Conservation (phyloP, 2,113 vertebrate genomes). For the Psammodynastes pulverulentus region DNA sequence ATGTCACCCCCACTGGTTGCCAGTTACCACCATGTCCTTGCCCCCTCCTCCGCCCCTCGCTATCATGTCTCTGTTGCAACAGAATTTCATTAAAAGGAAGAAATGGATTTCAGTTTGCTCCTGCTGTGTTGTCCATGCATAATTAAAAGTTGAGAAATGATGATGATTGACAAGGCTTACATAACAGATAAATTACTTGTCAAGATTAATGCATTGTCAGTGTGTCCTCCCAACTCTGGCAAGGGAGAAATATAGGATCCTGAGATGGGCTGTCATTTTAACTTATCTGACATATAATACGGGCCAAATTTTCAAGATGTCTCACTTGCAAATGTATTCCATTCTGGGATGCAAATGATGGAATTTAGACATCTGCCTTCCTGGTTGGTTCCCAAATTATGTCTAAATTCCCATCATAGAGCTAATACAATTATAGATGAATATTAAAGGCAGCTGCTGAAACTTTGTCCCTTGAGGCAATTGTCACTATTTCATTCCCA, state of each 20-base stretch:
- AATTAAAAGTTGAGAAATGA: constrained; percentile 18
- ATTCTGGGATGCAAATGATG: constrained; percentile 9
- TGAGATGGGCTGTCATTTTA: constrained; percentile 5
- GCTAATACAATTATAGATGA: constrained; percentile 14
- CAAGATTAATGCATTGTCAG: constrained; percentile 7
- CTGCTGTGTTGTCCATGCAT: background rate
- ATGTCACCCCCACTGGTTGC: background rate
- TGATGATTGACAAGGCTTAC: constrained; percentile 16
- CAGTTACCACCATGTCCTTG: background rate
- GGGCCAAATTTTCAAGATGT: constrained; percentile 21
- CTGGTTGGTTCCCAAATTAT: constrained; percentile 30
- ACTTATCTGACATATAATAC: background rate
- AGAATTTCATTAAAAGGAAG: constrained; percentile 13
- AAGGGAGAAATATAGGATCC: constrained; percentile 12
- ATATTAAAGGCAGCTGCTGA: constrained; percentile 12
- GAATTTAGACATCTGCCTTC: constrained; percentile 20
- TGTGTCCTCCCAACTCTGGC: background rate
- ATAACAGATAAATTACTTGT: constrained; percentile 31
- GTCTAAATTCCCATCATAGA: constrained; percentile 9
- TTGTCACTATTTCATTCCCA: background rate
- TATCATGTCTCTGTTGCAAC: background rate
- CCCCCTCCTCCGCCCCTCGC: background rate
- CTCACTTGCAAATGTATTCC: background rate
- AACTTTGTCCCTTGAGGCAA: background rate
- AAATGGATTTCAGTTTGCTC: background rate